Conservation (phyloP, 2,797 vertebrate genomes). For the Diplodus sargus region DNA sequence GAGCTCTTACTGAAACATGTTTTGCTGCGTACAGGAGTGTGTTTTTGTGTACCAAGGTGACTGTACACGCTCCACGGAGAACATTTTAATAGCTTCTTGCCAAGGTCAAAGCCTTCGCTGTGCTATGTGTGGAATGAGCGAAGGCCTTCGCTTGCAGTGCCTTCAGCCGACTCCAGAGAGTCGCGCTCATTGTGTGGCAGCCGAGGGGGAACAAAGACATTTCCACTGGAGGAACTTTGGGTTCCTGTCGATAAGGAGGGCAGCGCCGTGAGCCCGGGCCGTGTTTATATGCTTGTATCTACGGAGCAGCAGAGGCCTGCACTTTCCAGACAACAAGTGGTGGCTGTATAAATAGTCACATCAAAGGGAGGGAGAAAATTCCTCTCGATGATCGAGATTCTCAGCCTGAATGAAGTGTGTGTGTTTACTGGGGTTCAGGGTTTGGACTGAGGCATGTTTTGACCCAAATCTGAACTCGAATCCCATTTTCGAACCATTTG, state of each 20-base stretch:
- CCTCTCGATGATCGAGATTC: slow-evolving; percentile 72
- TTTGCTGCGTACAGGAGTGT: slow-evolving; percentile 29
- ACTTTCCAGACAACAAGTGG: slow-evolving; percentile 83
- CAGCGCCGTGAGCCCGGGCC: slow-evolving; percentile 72
- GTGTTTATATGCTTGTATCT: slow-evolving; percentile 83
- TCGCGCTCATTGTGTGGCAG: slow-evolving; percentile 85
- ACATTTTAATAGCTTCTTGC: slow-evolving; percentile 72
- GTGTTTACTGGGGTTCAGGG: slow-evolving; percentile 26
- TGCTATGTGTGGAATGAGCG: slow-evolving; percentile 78
- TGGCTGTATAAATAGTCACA: slow-evolving; percentile 83
- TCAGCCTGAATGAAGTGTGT: slow-evolving; percentile 27
- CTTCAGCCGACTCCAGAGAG: slow-evolving; percentile 85
- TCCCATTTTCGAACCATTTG: slow-evolving; percentile 7
- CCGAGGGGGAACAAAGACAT: slow-evolving; percentile 85
- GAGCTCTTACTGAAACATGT: slow-evolving; percentile 37
- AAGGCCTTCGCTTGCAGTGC: slow-evolving; percentile 72
- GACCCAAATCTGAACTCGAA: slow-evolving; percentile 23
- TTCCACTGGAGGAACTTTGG: slow-evolving; percentile 88
- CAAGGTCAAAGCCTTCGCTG: slow-evolving; percentile 74
- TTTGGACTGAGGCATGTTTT: slow-evolving; percentile 22
- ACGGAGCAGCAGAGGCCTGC: slow-evolving; percentile 68
- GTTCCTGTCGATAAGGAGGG: slow-evolving; percentile 89
- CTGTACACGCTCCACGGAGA: slow-evolving; percentile 42
- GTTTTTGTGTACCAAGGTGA: slow-evolving; percentile 64
- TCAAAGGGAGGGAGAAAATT: slow-evolving; percentile 82